Evolutionary conservation across 2,888 invertebrate genomes (phyloP).

Genomic region (Marasmarcha lunaedactyla): DNA sequence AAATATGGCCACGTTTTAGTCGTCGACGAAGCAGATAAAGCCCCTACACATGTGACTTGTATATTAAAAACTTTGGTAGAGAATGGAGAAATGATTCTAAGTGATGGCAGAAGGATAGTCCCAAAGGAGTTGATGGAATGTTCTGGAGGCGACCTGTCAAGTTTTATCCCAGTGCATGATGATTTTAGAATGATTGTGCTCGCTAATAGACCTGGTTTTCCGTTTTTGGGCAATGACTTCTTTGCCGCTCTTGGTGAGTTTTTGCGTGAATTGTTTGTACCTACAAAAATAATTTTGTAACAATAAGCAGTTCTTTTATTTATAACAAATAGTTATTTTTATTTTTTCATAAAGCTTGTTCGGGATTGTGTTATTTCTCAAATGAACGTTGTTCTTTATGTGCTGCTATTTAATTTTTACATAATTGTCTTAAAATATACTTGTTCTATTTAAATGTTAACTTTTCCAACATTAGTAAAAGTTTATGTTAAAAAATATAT

Average conservation of each 20-base stretch:
- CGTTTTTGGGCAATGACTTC: constrained; percentile 97
- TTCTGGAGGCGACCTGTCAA: constrained; percentile 45
- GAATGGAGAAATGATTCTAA: constrained; percentile 93
- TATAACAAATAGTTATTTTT: not conserved
- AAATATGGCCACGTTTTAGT: constrained; percentile 91
- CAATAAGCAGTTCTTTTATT: not conserved
- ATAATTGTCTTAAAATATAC: too few species aligned
- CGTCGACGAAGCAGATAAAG: constrained; percentile 97
- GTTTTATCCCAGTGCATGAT: constrained; percentile 86
- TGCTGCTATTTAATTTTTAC: too few species aligned
- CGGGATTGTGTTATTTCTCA: too few species aligned
- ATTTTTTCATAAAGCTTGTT: not conserved
- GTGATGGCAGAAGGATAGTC: constrained; percentile 92
- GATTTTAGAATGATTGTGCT: constrained; percentile 94
- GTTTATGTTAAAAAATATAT: too few species aligned
- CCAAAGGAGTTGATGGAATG: constrained; percentile 56
- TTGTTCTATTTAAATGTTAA: too few species aligned
- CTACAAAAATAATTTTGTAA: not conserved
- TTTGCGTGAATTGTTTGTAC: too few species aligned
- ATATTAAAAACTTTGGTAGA: constrained; percentile 96
- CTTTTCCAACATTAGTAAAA: too few species aligned
- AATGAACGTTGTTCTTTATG: too few species aligned
- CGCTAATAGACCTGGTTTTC: constrained; percentile 97
- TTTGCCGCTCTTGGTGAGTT: constrained; percentile 82
- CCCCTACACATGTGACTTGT: constrained; percentile 96